These are phyloP conservation scores for Pseudochirops cupreus DNA, from an alignment of 2,797 vertebrate genomes.

Conservation along the genomic window DNA sequence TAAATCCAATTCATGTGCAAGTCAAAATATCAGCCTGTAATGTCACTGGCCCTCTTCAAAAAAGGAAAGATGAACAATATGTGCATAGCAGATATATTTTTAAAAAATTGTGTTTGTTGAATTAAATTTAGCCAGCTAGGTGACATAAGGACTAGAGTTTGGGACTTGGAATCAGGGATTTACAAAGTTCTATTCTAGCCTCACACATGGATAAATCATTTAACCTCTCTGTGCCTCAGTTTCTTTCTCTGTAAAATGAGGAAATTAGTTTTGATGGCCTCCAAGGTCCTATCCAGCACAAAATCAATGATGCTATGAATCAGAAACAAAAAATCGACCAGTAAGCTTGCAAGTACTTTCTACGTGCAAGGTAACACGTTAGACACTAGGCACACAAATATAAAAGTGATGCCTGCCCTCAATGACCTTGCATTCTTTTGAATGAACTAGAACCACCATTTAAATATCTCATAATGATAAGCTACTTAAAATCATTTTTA, in stretches of 20 bases:
- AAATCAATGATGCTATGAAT: neutral
- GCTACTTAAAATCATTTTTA: neutral
- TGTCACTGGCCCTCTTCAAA: neutral
- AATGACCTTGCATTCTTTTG: neutral
- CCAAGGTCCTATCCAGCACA: neutral
- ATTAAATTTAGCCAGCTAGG: neutral
- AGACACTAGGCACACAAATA: neutral
- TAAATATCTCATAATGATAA: neutral
- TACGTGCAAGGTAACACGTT: neutral
- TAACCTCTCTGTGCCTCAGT: neutral
- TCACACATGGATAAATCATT: neutral
- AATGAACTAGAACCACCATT: neutral
- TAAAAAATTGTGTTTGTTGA: neutral
- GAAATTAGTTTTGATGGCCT: neutral
- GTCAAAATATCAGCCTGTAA: neutral
- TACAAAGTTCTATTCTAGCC: neutral
- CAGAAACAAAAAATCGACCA: neutral
- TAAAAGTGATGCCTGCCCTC: neutral
- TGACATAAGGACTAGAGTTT: neutral
- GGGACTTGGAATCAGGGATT: neutral
- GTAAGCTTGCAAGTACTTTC: neutral
- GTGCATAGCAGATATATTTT: neutral
- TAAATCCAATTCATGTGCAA: neutral
- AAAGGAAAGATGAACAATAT: neutral
- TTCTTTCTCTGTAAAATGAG: neutral